phyloP scores from a whole-genome alignment of 2,113 vertebrate species.

The Circaetus cinerascens region DNA sequence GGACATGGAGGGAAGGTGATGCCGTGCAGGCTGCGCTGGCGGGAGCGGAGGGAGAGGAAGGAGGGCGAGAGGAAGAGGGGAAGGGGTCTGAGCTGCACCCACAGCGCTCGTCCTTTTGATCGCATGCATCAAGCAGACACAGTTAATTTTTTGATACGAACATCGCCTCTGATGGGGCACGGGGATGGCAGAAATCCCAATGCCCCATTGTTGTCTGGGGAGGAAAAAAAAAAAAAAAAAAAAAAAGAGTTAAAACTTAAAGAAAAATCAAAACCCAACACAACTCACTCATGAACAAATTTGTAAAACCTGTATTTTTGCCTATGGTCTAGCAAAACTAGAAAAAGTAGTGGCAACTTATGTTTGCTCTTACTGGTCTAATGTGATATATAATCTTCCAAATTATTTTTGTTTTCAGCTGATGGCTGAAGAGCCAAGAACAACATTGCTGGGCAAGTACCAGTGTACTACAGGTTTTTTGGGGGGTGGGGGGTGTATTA shows the following conservation, averaged over 20 bases:
- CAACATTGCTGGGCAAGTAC: background rate
- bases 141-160: accelerated
- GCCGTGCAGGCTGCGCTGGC: accelerated
- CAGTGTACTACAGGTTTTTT: accelerated
- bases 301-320: background rate
- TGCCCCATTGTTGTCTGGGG: accelerated
- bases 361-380: background rate
- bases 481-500: too few species aligned
- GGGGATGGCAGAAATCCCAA: background rate
- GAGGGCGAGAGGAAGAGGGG: background rate
- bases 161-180: accelerated
- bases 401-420: background rate
- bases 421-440: background rate
- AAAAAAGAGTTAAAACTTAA: too few species aligned
- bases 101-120: accelerated
- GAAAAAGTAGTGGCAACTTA: background rate
- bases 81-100: background rate
- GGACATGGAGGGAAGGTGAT: accelerated
- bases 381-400: background rate
- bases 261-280: too few species aligned
- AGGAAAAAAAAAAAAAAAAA: too few species aligned
- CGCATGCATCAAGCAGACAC: accelerated
- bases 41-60: background rate
- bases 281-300: background rate
- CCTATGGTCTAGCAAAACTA: background rate